phyloP scores from a whole-genome alignment of 37 sponge, comb jelly and placozoan genomes.

The Sycon ciliatum region DNA sequence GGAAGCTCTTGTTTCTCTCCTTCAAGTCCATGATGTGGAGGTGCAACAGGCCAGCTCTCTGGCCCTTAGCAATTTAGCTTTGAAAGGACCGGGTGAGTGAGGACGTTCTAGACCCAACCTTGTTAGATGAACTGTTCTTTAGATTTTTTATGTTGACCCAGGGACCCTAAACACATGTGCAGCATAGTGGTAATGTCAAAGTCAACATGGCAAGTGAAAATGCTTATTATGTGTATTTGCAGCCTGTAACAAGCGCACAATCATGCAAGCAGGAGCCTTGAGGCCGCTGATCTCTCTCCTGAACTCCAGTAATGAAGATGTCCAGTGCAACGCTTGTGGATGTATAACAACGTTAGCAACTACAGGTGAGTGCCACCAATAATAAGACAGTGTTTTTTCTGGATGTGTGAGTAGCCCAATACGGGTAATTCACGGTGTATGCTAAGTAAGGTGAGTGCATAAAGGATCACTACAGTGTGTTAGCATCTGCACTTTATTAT shows the following conservation, averaged over 20 bases:
- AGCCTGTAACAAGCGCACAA: slow-evolving; percentile 62
- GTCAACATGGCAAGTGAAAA: neutral
- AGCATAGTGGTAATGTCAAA: too few species aligned
- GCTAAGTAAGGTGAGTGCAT: too few species aligned
- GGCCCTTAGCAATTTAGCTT: slow-evolving; percentile 73
- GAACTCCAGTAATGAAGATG: slow-evolving; percentile 38
- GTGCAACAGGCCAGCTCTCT: slow-evolving; percentile 66
- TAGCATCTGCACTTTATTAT: too few species aligned
- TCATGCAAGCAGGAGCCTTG: slow-evolving; percentile 56
- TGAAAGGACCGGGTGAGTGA: slow-evolving; percentile 65
- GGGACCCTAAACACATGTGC: neutral
- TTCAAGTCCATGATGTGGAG: slow-evolving; percentile 56
- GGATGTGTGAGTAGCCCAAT: neutral
- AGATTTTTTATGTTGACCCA: neutral
- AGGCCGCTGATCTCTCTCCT: slow-evolving; percentile 62
- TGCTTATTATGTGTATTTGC: neutral
- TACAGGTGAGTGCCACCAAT: slow-evolving; percentile 50
- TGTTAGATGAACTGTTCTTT: neutral
- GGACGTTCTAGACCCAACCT: neutral
- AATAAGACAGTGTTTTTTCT: too few species aligned
- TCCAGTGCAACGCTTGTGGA: slow-evolving; percentile 85
- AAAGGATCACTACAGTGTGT: too few species aligned
- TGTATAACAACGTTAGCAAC: slow-evolving; percentile 88
- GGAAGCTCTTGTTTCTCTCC: slow-evolving; percentile 59
- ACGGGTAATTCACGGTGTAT: neutral